A percentile compares a stretch with the other conserved stretches of the same genome.
Evolutionary conservation across 1,140 invertebrate genomes (phyloP).

Genomic region (Drepana arcuata): DNA sequence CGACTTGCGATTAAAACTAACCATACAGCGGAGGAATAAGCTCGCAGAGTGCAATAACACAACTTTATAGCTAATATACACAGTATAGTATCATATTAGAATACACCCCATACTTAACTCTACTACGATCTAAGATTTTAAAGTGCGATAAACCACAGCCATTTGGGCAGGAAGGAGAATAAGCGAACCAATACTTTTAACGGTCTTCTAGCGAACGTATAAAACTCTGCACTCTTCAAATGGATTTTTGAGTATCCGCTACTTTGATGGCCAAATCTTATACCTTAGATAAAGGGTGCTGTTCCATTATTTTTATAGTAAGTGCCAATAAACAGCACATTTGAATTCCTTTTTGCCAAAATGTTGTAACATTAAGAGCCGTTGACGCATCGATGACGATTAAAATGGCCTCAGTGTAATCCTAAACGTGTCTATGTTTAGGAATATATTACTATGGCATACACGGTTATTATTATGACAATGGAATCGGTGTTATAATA

Average conservation of each 20-base stretch:
- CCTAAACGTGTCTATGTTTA: too few species aligned
- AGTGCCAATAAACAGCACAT: conserved; percentile 50
- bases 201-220: conserved; percentile 18
- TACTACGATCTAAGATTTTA: conserved; percentile 42
- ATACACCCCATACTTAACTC: conserved; percentile 38
- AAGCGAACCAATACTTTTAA: conserved; percentile 1
- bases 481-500: too few species aligned
- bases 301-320: conserved; percentile 64
- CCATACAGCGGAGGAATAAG: conserved; percentile 32
- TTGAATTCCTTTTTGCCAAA: too few species aligned
- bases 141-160: conserved; percentile 16
- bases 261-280: conserved; percentile 68
- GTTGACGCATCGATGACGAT: too few species aligned
- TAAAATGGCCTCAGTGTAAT: too few species aligned
- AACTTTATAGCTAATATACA: conserved; percentile 49
- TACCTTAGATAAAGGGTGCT: conserved; percentile 37
- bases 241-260: conserved; percentile 71
- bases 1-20: conserved; percentile 53
- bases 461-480: too few species aligned
- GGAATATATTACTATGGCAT: too few species aligned
- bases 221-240: conserved; percentile 68
- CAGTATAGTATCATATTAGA: conserved; percentile 28
- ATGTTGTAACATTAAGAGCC: too few species aligned
- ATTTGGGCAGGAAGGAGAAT: background rate
- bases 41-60: conserved; percentile 27